A percentile compares a stretch with the other conserved stretches of the same genome.
phyloP scores from a whole-genome alignment of 1,140 invertebrate genomes.

The Trypoxylus dichotomus region DNA sequence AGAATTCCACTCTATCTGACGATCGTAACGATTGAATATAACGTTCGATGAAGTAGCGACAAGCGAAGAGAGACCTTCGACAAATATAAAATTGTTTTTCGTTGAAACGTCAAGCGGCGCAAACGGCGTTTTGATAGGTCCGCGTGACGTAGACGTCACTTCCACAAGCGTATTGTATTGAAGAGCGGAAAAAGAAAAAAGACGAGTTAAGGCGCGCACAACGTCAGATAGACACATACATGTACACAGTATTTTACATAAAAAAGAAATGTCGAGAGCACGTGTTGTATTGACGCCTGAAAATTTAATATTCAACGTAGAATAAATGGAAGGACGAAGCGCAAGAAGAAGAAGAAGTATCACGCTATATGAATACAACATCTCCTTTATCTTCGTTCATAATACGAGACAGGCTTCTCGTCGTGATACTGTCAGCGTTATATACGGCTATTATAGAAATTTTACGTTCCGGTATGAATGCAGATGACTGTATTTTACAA shows the following conservation, averaged over 20 bases:
- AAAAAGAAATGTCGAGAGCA: constrained; percentile 3
- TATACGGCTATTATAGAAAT: background rate
- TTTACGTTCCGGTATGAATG: background rate
- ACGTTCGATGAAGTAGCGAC: background rate
- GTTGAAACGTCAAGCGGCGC: background rate
- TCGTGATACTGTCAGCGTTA: background rate
- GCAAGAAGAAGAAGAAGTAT: background rate
- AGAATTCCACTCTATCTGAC: background rate
- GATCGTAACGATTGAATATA: background rate
- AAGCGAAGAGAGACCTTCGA: background rate
- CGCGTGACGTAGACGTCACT: background rate
- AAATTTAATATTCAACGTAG: constrained; percentile 15
- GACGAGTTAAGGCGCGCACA: background rate
- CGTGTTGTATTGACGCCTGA: constrained; percentile 13
- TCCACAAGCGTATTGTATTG: background rate
- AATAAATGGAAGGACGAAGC: background rate
- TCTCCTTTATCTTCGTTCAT: constrained; percentile 2
- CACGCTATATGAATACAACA: background rate
- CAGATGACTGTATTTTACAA: background rate
- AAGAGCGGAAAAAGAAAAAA: background rate
- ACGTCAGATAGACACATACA: background rate
- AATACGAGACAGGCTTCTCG: background rate
- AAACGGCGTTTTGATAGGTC: background rate
- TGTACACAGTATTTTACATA: background rate
- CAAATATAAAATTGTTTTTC: constrained; percentile 4